Conservation (phyloP, 1,140 invertebrate species). For the Sinonovacula constricta region DNA sequence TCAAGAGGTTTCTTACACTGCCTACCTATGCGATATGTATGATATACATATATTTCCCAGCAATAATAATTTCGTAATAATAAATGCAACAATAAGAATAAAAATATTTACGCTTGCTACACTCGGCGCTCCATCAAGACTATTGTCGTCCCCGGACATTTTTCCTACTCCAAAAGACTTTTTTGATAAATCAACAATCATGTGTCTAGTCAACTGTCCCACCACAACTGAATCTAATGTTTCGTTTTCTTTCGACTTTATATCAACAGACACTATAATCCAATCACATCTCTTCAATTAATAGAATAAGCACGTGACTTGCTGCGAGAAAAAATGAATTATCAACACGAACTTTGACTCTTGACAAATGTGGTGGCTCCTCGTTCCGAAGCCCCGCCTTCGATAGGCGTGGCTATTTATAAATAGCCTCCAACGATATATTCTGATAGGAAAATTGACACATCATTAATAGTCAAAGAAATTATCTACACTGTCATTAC, state of each 20-base stretch:
- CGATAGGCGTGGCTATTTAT: slow-evolving; percentile 12
- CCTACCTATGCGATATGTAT: too few relatives aligned
- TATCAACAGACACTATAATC: slow-evolving; percentile 65
- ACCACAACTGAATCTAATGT: slow-evolving; percentile 44
- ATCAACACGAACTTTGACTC: slow-evolving; percentile 50
- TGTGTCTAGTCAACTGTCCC: slow-evolving; percentile 22
- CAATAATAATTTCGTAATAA: neutral
- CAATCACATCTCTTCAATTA: slow-evolving; percentile 71
- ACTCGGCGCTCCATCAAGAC: slow-evolving; percentile 81
- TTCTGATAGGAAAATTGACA: too few relatives aligned
- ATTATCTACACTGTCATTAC: neutral
- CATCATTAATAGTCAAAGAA: neutral
- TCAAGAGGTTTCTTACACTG: too few relatives aligned
- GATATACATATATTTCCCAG: too few relatives aligned
- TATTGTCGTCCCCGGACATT: slow-evolving; percentile 85
- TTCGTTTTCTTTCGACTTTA: slow-evolving; percentile 53
- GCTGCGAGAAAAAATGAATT: slow-evolving; percentile 46
- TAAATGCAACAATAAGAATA: slow-evolving; percentile 7
- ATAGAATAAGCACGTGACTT: slow-evolving; percentile 62
- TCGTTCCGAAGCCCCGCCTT: slow-evolving; percentile 18
- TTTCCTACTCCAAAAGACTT: slow-evolving; percentile 49
- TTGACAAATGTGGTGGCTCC: slow-evolving; percentile 6
- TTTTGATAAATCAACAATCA: slow-evolving; percentile 54
- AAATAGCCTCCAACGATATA: neutral
- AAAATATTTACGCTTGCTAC: slow-evolving; percentile 79